These are phyloP conservation scores for Metellina segmentata DNA, from an alignment of 2,888 invertebrate species.

Conservation along the genomic window DNA sequence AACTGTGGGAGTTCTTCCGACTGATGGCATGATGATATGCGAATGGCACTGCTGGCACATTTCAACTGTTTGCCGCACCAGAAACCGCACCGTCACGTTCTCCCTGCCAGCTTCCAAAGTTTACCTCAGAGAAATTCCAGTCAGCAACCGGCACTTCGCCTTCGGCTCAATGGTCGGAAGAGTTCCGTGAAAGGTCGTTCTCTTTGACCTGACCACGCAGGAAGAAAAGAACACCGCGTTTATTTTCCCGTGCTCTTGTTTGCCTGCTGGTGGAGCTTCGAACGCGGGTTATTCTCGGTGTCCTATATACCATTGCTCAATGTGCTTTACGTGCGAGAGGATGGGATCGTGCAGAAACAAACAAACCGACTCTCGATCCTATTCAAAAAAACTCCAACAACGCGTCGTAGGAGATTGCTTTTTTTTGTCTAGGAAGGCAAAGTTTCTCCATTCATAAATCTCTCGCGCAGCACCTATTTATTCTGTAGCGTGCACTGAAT, in stretches of 20 bases:
- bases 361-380: too few relatives aligned
- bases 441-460: too few relatives aligned
- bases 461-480: too few relatives aligned
- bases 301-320: background rate
- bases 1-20: background rate
- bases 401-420: too few relatives aligned
- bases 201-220: conserved; percentile 54
- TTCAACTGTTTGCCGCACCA: background rate
- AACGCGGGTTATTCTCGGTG: conserved; percentile 4
- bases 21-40: background rate
- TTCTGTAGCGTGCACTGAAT: too few relatives aligned
- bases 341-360: too few relatives aligned
- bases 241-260: background rate
- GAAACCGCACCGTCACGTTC: conserved; percentile 6
- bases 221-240: background rate
- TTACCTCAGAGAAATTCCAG: conserved; percentile 16
- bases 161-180: conserved; percentile 8
- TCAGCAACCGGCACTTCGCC: background rate
- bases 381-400: too few relatives aligned
- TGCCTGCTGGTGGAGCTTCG: too few relatives aligned
- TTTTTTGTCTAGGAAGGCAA: too few relatives aligned
- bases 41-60: background rate
- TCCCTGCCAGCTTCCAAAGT: conserved; percentile 24
- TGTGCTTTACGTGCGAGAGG: background rate
- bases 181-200: conserved; percentile 70